phyloP scores from a whole-genome alignment of 2,797 vertebrate genomes.

The Sebastes goodei region DNA sequence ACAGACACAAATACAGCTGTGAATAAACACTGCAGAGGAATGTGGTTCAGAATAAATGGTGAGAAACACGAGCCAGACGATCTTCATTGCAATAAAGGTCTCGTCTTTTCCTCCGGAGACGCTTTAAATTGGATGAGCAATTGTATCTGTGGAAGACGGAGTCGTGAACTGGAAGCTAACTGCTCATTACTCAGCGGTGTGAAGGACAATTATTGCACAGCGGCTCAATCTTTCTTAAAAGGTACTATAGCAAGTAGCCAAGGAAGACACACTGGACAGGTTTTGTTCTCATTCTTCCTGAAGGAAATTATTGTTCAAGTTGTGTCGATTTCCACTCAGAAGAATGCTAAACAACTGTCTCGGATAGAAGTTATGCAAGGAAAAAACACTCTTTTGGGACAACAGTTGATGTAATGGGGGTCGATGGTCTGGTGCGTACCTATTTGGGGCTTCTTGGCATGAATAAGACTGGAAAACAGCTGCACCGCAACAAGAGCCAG shows the following conservation, averaged over 20 bases:
- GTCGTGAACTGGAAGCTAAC: background rate
- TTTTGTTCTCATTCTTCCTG: background rate
- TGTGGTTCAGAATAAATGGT: background rate
- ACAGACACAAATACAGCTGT: background rate
- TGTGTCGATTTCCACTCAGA: background rate
- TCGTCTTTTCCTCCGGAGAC: background rate
- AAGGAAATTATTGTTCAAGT: background rate
- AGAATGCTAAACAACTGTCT: background rate
- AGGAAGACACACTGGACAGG: background rate
- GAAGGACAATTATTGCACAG: background rate
- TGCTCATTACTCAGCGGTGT: conserved; percentile 3
- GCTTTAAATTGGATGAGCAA: conserved; percentile 14
- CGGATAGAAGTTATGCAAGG: background rate
- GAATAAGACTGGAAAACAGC: conserved; percentile 15
- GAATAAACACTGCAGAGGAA: background rate
- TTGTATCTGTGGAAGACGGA: background rate
- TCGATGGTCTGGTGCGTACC: background rate
- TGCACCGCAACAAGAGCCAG: conserved; percentile 18
- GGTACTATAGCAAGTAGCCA: background rate
- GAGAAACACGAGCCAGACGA: background rate
- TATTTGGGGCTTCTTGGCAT: conserved; percentile 1
- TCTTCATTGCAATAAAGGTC: background rate
- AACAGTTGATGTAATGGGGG: background rate
- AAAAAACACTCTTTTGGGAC: background rate
- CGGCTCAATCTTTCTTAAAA: background rate